Percentiles rank a stretch among this genome's conserved stretches.
Conservation (phyloP, 64 coral and sea anemone species). For the Montipora efflorescens region DNA sequence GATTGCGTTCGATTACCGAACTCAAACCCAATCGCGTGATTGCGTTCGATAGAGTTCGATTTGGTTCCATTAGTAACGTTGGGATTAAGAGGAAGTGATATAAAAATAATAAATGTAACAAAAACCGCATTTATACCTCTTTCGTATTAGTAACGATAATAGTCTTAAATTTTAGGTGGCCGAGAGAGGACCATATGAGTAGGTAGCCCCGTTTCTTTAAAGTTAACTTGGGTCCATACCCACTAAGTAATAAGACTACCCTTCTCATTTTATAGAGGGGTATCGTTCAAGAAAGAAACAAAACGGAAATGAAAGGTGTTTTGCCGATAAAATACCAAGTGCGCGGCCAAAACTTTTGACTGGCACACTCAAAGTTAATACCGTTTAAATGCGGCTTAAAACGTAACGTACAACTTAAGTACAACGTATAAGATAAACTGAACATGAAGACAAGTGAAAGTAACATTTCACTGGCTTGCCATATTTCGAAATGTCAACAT, state of each 20-base stretch:
- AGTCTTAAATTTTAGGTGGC: not conserved
- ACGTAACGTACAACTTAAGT: not conserved
- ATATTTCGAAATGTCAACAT: constrained; percentile 5
- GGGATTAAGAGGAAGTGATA: not conserved
- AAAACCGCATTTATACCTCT: constrained; percentile 13
- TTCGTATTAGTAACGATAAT: constrained; percentile 5
- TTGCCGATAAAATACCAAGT: constrained; percentile 11
- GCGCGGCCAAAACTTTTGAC: not conserved
- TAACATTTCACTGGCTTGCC: not conserved
- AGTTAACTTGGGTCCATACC: not conserved
- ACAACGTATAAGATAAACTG: not conserved
- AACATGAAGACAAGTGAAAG: not conserved
- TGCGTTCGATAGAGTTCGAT: not conserved
- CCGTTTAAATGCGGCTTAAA: constrained; percentile 19
- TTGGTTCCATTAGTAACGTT: not conserved
- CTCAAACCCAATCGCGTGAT: not conserved
- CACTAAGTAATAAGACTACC: not conserved
- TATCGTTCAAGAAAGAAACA: not conserved
- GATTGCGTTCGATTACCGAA: not conserved
- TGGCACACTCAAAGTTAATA: not conserved
- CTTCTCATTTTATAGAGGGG: not conserved
- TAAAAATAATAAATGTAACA: constrained; percentile 10
- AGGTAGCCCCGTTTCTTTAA: not conserved
- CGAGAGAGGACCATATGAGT: not conserved
- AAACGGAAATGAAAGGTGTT: not conserved